Evolutionary conservation across 2,113 vertebrate species (phyloP).

Genomic region (Octodon degus): DNA sequence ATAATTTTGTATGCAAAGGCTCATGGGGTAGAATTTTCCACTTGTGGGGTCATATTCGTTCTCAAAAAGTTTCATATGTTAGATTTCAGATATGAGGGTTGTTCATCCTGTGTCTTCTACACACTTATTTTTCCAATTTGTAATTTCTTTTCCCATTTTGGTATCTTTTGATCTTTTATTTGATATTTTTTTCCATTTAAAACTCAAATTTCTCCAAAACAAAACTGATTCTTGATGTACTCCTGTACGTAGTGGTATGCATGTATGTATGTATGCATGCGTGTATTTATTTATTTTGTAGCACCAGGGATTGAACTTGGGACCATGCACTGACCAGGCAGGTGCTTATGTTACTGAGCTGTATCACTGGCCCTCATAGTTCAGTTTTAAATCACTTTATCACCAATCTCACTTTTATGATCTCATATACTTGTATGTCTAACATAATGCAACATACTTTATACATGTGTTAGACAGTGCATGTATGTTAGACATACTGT

Average conservation of each 20-base stretch:
- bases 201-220: background rate
- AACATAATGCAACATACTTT: too few species aligned
- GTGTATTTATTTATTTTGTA: too few species aligned
- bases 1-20: background rate
- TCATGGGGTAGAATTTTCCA: background rate
- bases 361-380: background rate
- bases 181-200: background rate
- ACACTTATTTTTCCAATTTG: constrained; percentile 40
- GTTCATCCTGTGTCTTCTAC: background rate
- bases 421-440: background rate
- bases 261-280: too few species aligned
- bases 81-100: background rate
- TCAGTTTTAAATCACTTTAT: background rate
- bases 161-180: background rate
- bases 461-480: background rate
- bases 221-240: background rate
- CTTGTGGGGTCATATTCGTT: background rate
- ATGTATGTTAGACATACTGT: background rate
- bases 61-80: background rate
- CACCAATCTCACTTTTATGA: constrained; percentile 18
- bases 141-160: constrained; percentile 27
- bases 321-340: too few species aligned
- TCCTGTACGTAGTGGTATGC: background rate
- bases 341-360: too few species aligned
- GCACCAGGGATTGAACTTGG: too few species aligned